A percentile compares a stretch with the other conserved stretches of the same genome.
phyloP scores from a whole-genome alignment of 2,113 vertebrate genomes.

The Peromyscus polionotus region DNA sequence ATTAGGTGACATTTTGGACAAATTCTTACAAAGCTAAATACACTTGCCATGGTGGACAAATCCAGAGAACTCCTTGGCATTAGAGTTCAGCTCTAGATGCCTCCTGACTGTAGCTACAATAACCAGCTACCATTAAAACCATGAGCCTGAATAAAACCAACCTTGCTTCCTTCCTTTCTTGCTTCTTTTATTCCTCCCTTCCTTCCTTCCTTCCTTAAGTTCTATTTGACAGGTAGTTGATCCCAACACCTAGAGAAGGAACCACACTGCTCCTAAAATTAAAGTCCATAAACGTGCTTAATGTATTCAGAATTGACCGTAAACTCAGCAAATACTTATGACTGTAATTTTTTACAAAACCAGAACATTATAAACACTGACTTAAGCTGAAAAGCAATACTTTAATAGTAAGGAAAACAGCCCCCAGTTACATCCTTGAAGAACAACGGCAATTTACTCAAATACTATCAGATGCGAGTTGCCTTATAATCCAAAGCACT shows the following conservation, averaged over 20 bases:
- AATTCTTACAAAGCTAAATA: background rate
- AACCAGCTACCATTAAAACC: background rate
- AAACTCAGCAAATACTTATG: constrained; percentile 19
- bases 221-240: background rate
- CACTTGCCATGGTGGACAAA: background rate
- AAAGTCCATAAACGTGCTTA: background rate
- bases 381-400: constrained; percentile 28
- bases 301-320: background rate
- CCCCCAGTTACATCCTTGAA: background rate
- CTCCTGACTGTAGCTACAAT: background rate
- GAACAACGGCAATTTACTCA: constrained; percentile 14
- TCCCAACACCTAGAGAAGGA: background rate
- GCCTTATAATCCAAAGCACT: constrained; percentile 40
- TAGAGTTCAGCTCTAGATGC: background rate
- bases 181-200: no score
- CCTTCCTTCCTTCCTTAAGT: background rate
- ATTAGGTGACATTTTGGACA: background rate
- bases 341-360: background rate
- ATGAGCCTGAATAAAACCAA: background rate
- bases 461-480: constrained; percentile 9
- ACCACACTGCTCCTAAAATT: background rate
- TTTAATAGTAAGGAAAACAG: background rate
- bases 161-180: background rate
- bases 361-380: background rate
- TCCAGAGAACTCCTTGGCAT: background rate